phyloP scores from a whole-genome alignment of 2,888 invertebrate species.

The Augiades crinisus region DNA sequence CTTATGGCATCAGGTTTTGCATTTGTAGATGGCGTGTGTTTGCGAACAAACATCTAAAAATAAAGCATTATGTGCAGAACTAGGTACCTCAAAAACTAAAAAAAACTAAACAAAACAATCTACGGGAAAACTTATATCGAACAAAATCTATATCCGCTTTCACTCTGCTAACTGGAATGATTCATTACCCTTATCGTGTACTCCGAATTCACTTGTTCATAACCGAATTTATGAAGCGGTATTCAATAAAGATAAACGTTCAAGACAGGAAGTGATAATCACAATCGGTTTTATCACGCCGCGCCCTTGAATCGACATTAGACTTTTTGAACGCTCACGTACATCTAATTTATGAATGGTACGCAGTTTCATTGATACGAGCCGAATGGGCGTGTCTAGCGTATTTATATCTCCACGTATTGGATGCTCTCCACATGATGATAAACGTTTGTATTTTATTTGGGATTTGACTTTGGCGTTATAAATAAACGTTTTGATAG shows the following conservation, averaged over 20 bases:
- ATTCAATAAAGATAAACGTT: slow-evolving; percentile 13
- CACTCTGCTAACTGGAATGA: background rate
- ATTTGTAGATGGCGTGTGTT: no score
- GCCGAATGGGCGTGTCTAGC: slow-evolving; percentile 51
- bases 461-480: slow-evolving; percentile 33
- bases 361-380: slow-evolving; percentile 53
- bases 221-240: slow-evolving; percentile 10
- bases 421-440: slow-evolving; percentile 35
- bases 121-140: no score
- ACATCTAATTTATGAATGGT: slow-evolving; percentile 62
- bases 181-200: slow-evolving; percentile 4
- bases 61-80: no score
- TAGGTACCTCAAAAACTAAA: no score
- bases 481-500: slow-evolving; percentile 35
- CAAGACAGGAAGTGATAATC: slow-evolving; percentile 20
- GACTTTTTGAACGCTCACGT: slow-evolving; percentile 47
- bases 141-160: no score
- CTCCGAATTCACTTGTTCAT: no score
- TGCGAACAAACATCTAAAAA: no score
- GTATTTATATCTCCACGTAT: slow-evolving; percentile 42
- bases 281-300: slow-evolving; percentile 25
- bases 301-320: slow-evolving; percentile 47
- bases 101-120: no score
- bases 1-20: no score
- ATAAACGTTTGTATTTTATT: slow-evolving; percentile 32